A percentile compares a stretch with the other conserved stretches of the same genome.
Conservation (phyloP, 2,888 invertebrate genomes). For the Sesia apiformis region DNA sequence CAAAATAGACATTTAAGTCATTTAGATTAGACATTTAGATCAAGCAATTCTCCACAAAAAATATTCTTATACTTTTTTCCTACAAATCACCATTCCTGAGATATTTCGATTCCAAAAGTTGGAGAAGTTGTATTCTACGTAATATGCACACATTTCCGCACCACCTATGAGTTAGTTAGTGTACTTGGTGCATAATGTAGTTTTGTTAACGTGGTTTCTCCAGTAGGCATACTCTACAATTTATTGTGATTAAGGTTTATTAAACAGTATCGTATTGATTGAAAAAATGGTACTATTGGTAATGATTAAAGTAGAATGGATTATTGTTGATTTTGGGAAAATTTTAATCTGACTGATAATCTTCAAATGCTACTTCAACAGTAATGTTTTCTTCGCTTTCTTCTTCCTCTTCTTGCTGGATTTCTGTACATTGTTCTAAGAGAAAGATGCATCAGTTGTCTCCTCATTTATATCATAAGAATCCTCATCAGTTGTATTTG, state of each 20-base stretch:
- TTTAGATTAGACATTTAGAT: too few species aligned
- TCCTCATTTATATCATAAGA: neutral
- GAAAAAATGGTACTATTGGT: constrained; percentile 3
- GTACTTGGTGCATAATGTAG: neutral
- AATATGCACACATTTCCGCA: neutral
- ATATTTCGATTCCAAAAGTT: too few species aligned
- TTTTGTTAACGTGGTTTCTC: constrained; percentile 6
- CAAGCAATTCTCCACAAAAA: too few species aligned
- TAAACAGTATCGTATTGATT: constrained; percentile 2
- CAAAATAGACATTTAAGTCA: too few species aligned
- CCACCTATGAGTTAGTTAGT: neutral
- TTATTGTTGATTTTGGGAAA: neutral
- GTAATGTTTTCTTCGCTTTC: neutral
- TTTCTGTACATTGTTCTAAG: neutral
- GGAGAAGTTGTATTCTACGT: too few species aligned
- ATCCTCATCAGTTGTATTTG: constrained; percentile 5
- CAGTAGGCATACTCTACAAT: constrained; percentile 4
- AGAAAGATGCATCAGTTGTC: neutral
- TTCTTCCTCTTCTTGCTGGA: neutral
- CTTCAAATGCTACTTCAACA: neutral
- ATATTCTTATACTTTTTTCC: too few species aligned
- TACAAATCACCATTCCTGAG: too few species aligned
- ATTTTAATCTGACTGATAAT: neutral
- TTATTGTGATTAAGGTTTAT: constrained; percentile 5
- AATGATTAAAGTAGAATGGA: constrained; percentile 2